Conservation (phyloP, 1,140 invertebrate genomes). For the Hestina assimilis region DNA sequence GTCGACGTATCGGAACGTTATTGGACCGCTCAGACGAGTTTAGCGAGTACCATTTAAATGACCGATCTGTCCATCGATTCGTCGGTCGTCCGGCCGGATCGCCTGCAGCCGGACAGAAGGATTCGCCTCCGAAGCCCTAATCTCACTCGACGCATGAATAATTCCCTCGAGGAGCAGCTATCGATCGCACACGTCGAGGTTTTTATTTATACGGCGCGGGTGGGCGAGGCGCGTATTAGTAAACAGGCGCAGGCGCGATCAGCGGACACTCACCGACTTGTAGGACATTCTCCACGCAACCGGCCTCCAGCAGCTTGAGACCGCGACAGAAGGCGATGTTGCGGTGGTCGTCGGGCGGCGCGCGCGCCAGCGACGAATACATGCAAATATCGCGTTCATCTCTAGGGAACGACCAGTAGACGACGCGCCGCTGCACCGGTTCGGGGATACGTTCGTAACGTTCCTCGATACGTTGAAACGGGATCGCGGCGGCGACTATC, state of each 20-base stretch:
- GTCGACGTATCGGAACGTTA: slow-evolving; percentile 19
- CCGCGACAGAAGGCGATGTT: slow-evolving; percentile 92
- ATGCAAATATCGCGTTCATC: slow-evolving; percentile 93
- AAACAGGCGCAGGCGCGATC: slow-evolving; percentile 75
- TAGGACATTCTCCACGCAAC: slow-evolving; percentile 89
- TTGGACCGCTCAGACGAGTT: slow-evolving; percentile 32
- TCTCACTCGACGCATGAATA: slow-evolving; percentile 74
- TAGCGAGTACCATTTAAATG: slow-evolving; percentile 17
- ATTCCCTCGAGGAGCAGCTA: slow-evolving; percentile 75
- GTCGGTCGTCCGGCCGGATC: background rate
- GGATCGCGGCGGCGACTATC: slow-evolving; percentile 89
- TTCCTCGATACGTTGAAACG: slow-evolving; percentile 92
- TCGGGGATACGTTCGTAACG: slow-evolving; percentile 91
- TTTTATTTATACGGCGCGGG: slow-evolving; percentile 77
- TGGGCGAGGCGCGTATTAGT: slow-evolving; percentile 77
- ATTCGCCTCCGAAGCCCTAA: slow-evolving; percentile 48
- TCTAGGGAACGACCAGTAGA: slow-evolving; percentile 93
- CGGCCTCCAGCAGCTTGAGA: slow-evolving; percentile 87
- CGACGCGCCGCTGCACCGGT: slow-evolving; percentile 91
- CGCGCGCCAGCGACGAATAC: slow-evolving; percentile 89
- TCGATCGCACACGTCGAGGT: slow-evolving; percentile 77
- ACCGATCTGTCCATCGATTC: slow-evolving; percentile 9
- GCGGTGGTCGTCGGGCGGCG: slow-evolving; percentile 83
- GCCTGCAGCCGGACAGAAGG: slow-evolving; percentile 10
- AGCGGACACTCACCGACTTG: slow-evolving; percentile 90